Evolutionary conservation across 2,888 invertebrate species (phyloP), one percentile per base, ranked within the genome.

Genomic region (Drosophila mulleri): DNA sequence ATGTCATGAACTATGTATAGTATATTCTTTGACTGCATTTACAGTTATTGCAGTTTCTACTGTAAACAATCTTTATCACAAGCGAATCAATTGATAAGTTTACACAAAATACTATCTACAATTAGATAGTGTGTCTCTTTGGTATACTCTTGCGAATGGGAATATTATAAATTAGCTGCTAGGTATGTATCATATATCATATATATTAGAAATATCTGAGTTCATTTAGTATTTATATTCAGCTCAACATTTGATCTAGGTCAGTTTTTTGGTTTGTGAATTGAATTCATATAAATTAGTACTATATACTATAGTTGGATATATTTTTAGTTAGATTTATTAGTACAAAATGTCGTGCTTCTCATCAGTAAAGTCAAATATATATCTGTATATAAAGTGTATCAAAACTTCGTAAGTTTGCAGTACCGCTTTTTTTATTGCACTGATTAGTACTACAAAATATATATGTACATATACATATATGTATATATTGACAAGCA

Each of bases 41-140:
- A 53, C 42, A 52, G 37, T 42, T 65, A 39, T 32, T 57, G 32
- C 57, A 57, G 9, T 64, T 59, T 56, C 29, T n/a, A n/a, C 39
- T 1, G 52, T 60, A 54, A 44, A 18, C 12, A 20, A 35, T 48
- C 14, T 50, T 62, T 72, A 58, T 67, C 68, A 7, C 8, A 29
- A 29, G 7, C 29, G 29, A 29, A 26, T n/a, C 61, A 6, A 67
- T 61, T 67, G 79, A 78, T 75, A 78, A 75, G 58, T 47, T 45
- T 45, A 45, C 45, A 45, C 56, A 26, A 50, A n/a, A 29, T 53
- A 45, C 57, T 76, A 80, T 82, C 83, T 76, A 6, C 35, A 35
- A 20, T 32, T 12, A 82, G 74, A 71, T 83, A 82, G 66, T 56
- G 20, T 39, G 7, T 48, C 39, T 29, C 11, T 29, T 16, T 1